Percentiles rank a stretch among this genome's conserved stretches.
phyloP scores from a whole-genome alignment of 1,140 invertebrate genomes.

The Anthonomus grandis region DNA sequence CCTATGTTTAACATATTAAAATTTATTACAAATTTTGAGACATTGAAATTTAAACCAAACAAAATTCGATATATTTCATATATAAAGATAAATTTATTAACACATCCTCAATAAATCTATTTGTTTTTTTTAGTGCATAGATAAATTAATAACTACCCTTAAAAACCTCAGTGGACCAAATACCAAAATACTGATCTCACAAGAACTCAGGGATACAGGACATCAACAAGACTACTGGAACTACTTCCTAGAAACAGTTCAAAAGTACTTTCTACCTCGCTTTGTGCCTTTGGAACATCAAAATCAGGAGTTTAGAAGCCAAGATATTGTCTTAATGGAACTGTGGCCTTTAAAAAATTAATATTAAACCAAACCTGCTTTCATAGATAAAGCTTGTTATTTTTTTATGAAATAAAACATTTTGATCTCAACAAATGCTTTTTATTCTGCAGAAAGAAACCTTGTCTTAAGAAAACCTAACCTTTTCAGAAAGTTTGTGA shows the following conservation, averaged over 20 bases:
- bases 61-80: no score
- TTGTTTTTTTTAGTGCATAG: conserved; percentile 55
- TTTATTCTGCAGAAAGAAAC: no score
- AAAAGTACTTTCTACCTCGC: conserved; percentile 51
- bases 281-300: conserved; percentile 54
- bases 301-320: conserved; percentile 54
- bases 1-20: background rate
- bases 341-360: background rate
- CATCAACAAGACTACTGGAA: conserved; percentile 56
- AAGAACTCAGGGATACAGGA: conserved; percentile 58
- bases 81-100: background rate
- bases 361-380: conserved; percentile 5
- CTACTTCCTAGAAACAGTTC: conserved; percentile 52
- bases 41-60: no score
- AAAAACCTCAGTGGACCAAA: conserved; percentile 48
- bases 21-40: no score
- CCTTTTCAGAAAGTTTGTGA: no score
- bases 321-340: conserved; percentile 51
- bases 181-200: conserved; percentile 54
- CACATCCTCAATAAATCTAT: background rate
- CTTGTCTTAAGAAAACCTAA: no score
- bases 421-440: background rate
- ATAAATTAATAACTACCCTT: conserved; percentile 55
- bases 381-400: conserved; percentile 1
- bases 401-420: background rate